Evolutionary conservation across 2,113 vertebrate species (phyloP).

Genomic region (Chaetops frenatus): DNA sequence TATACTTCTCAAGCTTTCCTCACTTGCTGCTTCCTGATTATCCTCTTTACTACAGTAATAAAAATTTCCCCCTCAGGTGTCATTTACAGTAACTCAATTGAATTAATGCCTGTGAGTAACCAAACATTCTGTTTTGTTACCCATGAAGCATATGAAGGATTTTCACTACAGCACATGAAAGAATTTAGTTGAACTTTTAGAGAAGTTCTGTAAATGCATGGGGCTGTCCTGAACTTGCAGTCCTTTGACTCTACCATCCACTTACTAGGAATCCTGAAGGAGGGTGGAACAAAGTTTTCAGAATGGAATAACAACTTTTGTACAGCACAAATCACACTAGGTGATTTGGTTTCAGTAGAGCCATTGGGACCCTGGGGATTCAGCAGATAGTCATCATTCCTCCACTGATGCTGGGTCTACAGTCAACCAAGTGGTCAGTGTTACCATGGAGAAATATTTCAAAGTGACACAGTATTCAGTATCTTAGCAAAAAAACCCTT

Average conservation of each 20-base stretch:
- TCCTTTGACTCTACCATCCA: neutral
- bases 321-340: neutral
- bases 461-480: neutral
- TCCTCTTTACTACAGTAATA: neutral
- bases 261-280: neutral
- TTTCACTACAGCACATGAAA: neutral
- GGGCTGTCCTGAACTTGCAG: neutral
- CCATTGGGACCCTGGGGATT: neutral
- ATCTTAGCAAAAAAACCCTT: neutral
- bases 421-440: neutral
- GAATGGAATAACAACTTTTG: neutral
- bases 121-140: neutral
- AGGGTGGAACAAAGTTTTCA: neutral
- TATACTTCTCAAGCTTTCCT: neutral
- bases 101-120: neutral
- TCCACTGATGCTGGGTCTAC: neutral
- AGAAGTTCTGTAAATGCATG: neutral
- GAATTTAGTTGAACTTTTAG: neutral
- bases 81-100: neutral
- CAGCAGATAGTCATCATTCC: neutral
- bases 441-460: neutral
- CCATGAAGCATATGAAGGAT: neutral
- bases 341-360: neutral
- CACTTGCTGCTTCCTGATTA: neutral
- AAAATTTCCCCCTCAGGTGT: neutral